phyloP scores from a whole-genome alignment of 2,113 vertebrate species.

The Butorides virescens region DNA sequence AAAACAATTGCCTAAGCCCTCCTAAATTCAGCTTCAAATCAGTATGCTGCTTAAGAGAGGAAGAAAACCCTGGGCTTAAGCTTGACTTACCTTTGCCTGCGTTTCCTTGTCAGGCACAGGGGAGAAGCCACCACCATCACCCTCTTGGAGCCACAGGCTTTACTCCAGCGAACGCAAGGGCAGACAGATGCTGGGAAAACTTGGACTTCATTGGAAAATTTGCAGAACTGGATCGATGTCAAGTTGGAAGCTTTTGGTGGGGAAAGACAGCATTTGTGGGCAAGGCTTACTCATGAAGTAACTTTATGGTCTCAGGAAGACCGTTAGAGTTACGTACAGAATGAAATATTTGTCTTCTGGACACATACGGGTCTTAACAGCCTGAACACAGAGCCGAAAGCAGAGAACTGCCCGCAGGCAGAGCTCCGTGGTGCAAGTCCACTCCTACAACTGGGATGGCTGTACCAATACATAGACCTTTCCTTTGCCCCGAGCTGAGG shows the following conservation, averaged over 20 bases:
- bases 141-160: neutral
- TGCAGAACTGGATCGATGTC: neutral
- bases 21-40: neutral
- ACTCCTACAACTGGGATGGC: neutral
- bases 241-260: neutral
- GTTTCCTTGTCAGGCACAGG: neutral
- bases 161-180: neutral
- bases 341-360: neutral
- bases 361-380: neutral
- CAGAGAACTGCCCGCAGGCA: neutral
- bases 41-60: neutral
- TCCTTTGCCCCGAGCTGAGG: neutral
- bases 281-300: neutral
- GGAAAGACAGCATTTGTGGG: neutral
- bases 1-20: neutral
- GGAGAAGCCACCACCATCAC: neutral
- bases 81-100: neutral
- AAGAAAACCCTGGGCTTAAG: neutral
- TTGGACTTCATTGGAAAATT: neutral
- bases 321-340: neutral
- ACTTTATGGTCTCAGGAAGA: neutral
- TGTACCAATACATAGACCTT: neutral
- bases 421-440: neutral
- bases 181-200: accelerated
- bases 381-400: neutral